phyloP scores from a whole-genome alignment of 2,113 vertebrate genomes.

The Lates calcarifer region DNA sequence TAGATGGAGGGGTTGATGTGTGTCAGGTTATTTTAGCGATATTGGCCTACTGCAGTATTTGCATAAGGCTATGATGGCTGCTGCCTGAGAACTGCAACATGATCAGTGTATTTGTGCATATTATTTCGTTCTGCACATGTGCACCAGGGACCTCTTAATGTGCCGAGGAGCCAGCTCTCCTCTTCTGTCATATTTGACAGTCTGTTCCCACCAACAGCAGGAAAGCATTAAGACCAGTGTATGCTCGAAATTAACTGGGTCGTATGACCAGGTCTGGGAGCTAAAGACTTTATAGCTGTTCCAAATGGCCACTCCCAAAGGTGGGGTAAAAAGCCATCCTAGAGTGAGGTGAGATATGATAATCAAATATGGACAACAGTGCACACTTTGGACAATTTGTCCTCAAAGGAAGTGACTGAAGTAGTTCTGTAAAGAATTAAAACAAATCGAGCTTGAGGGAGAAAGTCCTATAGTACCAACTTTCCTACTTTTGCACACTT shows the following conservation, averaged over 20 bases:
- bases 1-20: background rate
- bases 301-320: background rate
- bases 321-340: background rate
- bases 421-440: background rate
- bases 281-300: background rate
- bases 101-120: slow-evolving; percentile 4
- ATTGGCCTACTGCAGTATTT: slow-evolving; percentile 7
- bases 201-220: slow-evolving; percentile 17
- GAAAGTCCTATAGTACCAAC: background rate
- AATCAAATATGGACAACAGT: background rate
- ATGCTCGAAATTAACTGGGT: background rate
- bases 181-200: slow-evolving; percentile 41
- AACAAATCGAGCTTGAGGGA: background rate
- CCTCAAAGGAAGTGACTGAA: background rate
- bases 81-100: slow-evolving; percentile 15
- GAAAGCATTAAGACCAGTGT: slow-evolving; percentile 1
- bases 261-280: background rate
- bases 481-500: background rate
- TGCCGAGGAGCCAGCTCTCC: slow-evolving; percentile 18
- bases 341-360: background rate
- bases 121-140: slow-evolving; percentile 17
- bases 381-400: background rate
- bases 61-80: slow-evolving; percentile 12
- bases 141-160: background rate
- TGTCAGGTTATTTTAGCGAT: slow-evolving; percentile 5